These are phyloP conservation scores for Trissoscelio sp. DNA, from an alignment of 2,888 invertebrate species.

Conservation along the genomic window DNA sequence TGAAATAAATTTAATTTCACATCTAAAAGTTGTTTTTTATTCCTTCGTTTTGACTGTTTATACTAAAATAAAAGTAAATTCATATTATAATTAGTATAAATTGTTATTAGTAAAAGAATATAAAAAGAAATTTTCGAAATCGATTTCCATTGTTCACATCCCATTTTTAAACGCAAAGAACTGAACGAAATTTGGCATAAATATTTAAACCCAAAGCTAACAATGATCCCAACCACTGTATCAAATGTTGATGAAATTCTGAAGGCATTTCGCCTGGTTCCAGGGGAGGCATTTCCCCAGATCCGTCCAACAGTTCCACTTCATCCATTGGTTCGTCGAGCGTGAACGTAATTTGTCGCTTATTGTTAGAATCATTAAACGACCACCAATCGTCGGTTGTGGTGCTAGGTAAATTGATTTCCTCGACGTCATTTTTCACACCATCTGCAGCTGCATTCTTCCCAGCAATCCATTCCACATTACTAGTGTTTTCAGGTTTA, in stretches of 20 bases:
- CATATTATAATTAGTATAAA: too few species aligned
- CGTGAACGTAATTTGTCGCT: slow-evolving; percentile 19
- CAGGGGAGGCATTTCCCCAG: too few species aligned
- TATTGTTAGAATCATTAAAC: slow-evolving; percentile 14
- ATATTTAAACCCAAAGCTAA: slow-evolving; percentile 73
- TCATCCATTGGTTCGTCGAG: slow-evolving; percentile 48
- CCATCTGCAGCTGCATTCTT: slow-evolving; percentile 58
- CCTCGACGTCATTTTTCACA: slow-evolving; percentile 22
- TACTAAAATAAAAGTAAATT: too few species aligned
- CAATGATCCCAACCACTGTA: slow-evolving; percentile 78
- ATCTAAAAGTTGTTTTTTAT: too few species aligned
- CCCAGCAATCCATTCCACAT: slow-evolving; percentile 74
- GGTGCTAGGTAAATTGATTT: slow-evolving; percentile 15
- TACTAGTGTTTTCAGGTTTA: slow-evolving; percentile 75
- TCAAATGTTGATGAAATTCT: slow-evolving; percentile 73
- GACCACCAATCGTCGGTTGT: slow-evolving; percentile 47
- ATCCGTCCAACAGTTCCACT: slow-evolving; percentile 34
- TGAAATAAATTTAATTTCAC: slow-evolving; percentile 7
- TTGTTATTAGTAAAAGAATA: too few species aligned
- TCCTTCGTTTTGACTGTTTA: too few species aligned
- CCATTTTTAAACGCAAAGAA: slow-evolving; percentile 12
- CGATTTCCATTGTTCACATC: too few species aligned
- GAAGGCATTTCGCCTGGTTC: slow-evolving; percentile 72
- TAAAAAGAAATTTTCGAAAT: too few species aligned
- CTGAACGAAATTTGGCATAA: slow-evolving; percentile 58